These are phyloP conservation scores for Paracanthobrama guichenoti DNA, from an alignment of 2,113 vertebrate species.

Conservation along the genomic window DNA sequence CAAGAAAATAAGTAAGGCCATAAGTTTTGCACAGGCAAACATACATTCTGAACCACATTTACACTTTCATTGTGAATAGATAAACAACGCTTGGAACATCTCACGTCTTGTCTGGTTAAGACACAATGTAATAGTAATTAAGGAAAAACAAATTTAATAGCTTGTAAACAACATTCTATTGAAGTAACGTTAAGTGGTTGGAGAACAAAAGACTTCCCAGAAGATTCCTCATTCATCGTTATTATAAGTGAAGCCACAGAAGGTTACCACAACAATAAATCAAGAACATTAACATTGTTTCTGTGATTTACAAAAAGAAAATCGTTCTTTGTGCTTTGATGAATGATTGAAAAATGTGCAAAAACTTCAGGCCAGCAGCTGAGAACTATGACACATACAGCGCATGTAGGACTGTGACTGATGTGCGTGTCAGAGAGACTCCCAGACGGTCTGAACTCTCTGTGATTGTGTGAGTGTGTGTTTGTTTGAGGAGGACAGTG, in stretches of 20 bases:
- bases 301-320: neutral
- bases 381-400: slow-evolving; percentile 11
- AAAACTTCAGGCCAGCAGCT: neutral
- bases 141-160: neutral
- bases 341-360: neutral
- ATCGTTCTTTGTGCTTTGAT: neutral
- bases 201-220: slow-evolving; percentile 6
- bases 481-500: slow-evolving; percentile 20
- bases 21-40: neutral
- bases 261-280: neutral
- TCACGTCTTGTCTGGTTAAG: neutral
- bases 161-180: neutral
- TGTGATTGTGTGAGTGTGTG: slow-evolving; percentile 26
- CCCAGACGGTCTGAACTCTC: slow-evolving; percentile 31
- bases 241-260: neutral
- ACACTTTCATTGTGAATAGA: no score
- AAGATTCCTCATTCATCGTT: neutral
- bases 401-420: neutral
- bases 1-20: no score
- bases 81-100: neutral
- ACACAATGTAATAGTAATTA: neutral
- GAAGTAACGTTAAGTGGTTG: neutral
- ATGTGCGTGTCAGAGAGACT: slow-evolving; percentile 12
- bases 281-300: neutral
- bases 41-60: neutral